Evolutionary conservation across 2,888 invertebrate species (phyloP).

Genomic region (Catocala sponsa): DNA sequence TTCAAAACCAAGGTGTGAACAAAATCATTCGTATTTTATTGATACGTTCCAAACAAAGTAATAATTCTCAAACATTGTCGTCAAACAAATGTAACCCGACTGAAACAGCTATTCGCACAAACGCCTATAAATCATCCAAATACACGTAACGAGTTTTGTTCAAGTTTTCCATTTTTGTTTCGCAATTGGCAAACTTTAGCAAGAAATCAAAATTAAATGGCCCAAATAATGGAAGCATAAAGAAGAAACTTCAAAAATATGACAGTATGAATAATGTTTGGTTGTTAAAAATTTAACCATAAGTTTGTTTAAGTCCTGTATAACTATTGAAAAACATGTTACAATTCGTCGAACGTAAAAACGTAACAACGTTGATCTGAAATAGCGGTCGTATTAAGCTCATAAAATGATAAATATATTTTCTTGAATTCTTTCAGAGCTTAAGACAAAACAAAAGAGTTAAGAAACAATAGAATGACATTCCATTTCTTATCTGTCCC

Average conservation of each 20-base stretch:
- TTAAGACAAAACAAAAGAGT: constrained; percentile 7
- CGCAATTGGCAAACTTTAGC: constrained; percentile 37
- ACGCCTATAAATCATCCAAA: constrained; percentile 37
- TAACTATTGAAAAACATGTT: too few relatives aligned
- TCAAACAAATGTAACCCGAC: constrained; percentile 27
- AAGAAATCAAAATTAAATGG: background rate
- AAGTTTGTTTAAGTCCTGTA: too few relatives aligned
- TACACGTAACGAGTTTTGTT: constrained; percentile 40
- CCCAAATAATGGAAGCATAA: too few relatives aligned
- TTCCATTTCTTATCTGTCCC: constrained; percentile 16
- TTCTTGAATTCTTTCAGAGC: background rate
- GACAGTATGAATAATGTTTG: too few relatives aligned
- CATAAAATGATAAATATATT: too few relatives aligned
- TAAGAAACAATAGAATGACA: constrained; percentile 12
- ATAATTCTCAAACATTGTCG: constrained; percentile 26
- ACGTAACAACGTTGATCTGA: too few relatives aligned
- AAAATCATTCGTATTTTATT: background rate
- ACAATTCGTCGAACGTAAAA: background rate
- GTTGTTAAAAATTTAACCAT: too few relatives aligned
- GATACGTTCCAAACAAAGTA: constrained; percentile 18
- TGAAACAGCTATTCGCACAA: constrained; percentile 24
- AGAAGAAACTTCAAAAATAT: too few relatives aligned
- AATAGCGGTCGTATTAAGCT: too few relatives aligned
- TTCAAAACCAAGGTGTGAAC: too few relatives aligned
- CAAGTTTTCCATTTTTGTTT: constrained; percentile 29